phyloP scores from a whole-genome alignment of 2,113 vertebrate species.

The Gnathonemus longibarbis region DNA sequence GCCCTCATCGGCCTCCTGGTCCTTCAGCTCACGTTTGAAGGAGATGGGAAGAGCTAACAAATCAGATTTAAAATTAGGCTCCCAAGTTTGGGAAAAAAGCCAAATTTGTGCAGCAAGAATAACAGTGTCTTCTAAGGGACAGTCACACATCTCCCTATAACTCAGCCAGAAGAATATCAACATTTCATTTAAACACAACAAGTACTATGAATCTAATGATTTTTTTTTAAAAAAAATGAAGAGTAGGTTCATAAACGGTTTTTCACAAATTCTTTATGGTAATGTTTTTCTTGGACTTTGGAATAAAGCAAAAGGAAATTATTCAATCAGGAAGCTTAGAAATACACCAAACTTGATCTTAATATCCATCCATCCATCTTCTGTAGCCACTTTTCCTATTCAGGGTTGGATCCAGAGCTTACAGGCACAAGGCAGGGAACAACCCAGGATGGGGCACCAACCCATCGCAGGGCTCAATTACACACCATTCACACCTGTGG shows the following conservation, averaged over 20 bases:
- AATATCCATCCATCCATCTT: background rate
- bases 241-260: background rate
- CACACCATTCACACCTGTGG: background rate
- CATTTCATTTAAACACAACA: background rate
- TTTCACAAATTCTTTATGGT: background rate
- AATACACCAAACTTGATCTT: background rate
- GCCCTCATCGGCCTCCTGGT: constrained; percentile 54
- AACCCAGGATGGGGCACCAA: background rate
- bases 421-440: background rate
- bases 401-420: background rate
- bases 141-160: background rate
- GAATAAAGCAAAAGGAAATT: background rate
- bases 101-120: background rate
- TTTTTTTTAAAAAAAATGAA: background rate
- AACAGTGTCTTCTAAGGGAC: background rate
- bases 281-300: background rate
- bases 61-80: background rate
- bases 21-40: constrained; percentile 54
- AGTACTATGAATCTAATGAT: background rate
- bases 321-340: background rate
- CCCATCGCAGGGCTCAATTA: background rate
- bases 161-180: background rate
- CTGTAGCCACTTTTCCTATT: background rate
- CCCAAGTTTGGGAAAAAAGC: background rate
- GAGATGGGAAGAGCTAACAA: constrained; percentile 29